Conservation (phyloP, 2,888 invertebrate genomes). For the Hemaris fuciformis region DNA sequence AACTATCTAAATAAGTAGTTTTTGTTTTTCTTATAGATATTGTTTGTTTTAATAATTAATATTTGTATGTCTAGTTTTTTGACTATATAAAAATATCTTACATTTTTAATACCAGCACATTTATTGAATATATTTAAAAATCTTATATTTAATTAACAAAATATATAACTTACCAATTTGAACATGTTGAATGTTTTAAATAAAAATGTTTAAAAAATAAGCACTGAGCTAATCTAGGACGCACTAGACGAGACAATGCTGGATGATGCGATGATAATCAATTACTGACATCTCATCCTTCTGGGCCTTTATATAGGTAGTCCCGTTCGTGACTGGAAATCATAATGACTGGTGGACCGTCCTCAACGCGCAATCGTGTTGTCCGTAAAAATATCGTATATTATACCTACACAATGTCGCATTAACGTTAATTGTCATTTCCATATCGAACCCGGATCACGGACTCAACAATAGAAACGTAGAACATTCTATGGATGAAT, state of each 20-base stretch:
- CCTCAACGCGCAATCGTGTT: conserved; percentile 54
- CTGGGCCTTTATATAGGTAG: conserved; percentile 56
- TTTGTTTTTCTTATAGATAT: no score
- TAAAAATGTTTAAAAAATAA: conserved; percentile 9
- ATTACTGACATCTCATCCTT: conserved; percentile 20
- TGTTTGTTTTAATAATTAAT: no score
- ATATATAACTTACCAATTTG: conserved; percentile 59
- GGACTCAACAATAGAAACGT: conserved; percentile 36
- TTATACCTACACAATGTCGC: conserved; percentile 60
- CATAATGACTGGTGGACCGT: conserved; percentile 53
- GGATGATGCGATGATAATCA: conserved; percentile 37
- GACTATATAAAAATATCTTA: no score
- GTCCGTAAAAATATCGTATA: conserved; percentile 40
- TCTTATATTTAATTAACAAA: no score
- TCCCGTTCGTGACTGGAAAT: conserved; percentile 71
- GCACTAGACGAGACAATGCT: conserved; percentile 62
- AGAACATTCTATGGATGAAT: conserved; percentile 39
- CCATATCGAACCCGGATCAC: conserved; percentile 70
- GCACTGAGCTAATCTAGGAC: conserved; percentile 53
- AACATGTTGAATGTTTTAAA: conserved; percentile 46
- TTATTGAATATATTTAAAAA: no score
- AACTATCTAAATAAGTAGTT: no score
- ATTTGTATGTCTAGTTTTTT: no score
- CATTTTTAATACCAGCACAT: no score
- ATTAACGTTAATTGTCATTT: conserved; percentile 72